Percentiles rank a stretch among this genome's conserved stretches.
Evolutionary conservation across 2,797 vertebrate genomes (phyloP).

Genomic region (Tinamus major): DNA sequence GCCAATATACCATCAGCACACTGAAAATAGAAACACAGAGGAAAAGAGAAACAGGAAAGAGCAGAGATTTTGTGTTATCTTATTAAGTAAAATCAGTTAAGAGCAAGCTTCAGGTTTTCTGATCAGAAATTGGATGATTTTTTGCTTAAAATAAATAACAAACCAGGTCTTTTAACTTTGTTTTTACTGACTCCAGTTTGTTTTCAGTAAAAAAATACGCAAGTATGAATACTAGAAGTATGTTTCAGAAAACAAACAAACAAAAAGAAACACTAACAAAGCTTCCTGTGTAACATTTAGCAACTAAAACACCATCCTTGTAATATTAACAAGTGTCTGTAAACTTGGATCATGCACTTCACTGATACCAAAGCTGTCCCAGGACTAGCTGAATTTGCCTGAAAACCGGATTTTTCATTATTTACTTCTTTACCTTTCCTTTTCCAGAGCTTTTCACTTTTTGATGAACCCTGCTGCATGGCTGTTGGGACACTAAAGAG

Average conservation of each 20-base stretch:
- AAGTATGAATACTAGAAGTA: not conserved
- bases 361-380: not conserved
- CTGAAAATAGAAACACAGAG: not conserved
- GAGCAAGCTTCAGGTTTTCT: not conserved
- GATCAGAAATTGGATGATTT: not conserved
- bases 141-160: not conserved
- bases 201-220: not conserved
- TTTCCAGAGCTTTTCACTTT: not conserved
- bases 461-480: not conserved
- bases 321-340: not conserved
- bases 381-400: not conserved
- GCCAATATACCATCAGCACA: not conserved
- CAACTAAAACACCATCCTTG: not conserved
- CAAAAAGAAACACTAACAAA: not conserved
- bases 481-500: not conserved
- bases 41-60: not conserved
- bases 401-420: slow-evolving; percentile 1
- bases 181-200: not conserved
- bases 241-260: not conserved
- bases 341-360: not conserved
- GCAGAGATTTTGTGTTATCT: not conserved
- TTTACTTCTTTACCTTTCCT: not conserved
- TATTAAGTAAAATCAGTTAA: not conserved
- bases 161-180: not conserved
- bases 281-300: not conserved